phyloP scores from a whole-genome alignment of 2,113 vertebrate genomes.

The Cromileptes altivelis region DNA sequence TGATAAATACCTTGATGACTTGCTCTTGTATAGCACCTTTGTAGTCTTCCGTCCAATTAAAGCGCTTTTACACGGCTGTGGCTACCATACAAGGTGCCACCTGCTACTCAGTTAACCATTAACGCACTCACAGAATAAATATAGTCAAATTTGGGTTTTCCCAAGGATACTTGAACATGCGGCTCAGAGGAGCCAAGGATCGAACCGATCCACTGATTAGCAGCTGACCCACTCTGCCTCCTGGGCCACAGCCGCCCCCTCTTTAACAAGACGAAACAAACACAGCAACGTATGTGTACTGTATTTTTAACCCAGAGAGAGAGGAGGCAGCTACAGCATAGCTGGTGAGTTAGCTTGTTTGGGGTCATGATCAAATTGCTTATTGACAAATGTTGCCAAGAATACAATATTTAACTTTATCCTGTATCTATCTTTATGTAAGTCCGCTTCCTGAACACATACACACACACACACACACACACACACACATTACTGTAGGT shows the following conservation, averaged over 20 bases:
- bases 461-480: slow-evolving; percentile 4
- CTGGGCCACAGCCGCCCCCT: too few species aligned
- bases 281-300: neutral
- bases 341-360: slow-evolving; percentile 40
- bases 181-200: too few species aligned
- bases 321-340: neutral
- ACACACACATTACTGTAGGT: slow-evolving; percentile 1
- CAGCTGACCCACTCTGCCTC: too few species aligned
- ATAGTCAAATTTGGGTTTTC: too few species aligned
- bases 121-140: too few species aligned
- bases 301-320: slow-evolving; percentile 37
- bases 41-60: too few species aligned
- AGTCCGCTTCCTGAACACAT: slow-evolving; percentile 6
- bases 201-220: too few species aligned
- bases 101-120: too few species aligned
- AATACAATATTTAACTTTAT: slow-evolving; percentile 20
- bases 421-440: slow-evolving; percentile 10
- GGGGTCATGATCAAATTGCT: slow-evolving; percentile 45
- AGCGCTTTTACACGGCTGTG: too few species aligned
- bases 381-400: slow-evolving; percentile 43
- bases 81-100: too few species aligned
- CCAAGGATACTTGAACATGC: too few species aligned
- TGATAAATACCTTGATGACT: neutral
- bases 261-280: slow-evolving; percentile 6
- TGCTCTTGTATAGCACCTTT: too few species aligned